Evolutionary conservation across 2,113 vertebrate species (phyloP).

Genomic region (Tapirus terrestris): DNA sequence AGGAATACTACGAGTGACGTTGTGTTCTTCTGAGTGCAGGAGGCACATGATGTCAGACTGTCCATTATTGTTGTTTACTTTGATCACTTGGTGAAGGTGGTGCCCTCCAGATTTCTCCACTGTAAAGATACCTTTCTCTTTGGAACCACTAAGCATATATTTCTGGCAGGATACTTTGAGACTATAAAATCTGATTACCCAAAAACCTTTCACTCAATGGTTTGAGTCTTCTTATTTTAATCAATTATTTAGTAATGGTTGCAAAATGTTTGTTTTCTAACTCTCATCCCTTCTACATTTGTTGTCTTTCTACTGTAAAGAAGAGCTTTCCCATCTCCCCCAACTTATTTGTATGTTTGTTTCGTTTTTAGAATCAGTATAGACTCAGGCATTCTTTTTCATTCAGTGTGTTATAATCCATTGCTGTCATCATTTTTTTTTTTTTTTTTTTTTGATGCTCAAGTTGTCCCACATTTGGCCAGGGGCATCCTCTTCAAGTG

Average conservation of each 20-base stretch:
- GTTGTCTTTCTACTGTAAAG: neutral
- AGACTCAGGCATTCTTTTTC: neutral
- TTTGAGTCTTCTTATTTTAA: neutral
- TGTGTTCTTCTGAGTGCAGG: neutral
- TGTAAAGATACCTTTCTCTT: too few relatives aligned
- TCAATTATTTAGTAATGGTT: neutral
- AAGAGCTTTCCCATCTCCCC: neutral
- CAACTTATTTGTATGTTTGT: neutral
- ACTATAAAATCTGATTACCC: neutral
- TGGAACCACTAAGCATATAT: neutral
- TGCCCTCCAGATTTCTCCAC: neutral
- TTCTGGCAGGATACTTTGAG: neutral
- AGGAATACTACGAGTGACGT: neutral
- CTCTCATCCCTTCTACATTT: neutral
- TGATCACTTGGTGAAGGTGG: neutral
- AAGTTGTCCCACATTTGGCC: neutral
- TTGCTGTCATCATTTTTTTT: neutral
- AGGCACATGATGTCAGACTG: neutral
- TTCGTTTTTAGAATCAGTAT: neutral
- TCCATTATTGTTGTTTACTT: neutral
- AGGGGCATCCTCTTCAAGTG: neutral
- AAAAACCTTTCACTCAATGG: neutral
- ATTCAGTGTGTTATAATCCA: neutral
- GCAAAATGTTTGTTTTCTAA: neutral
- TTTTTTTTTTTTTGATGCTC: neutral